phyloP scores from a whole-genome alignment of 2,888 invertebrate species.

The Hemithea aestivaria region DNA sequence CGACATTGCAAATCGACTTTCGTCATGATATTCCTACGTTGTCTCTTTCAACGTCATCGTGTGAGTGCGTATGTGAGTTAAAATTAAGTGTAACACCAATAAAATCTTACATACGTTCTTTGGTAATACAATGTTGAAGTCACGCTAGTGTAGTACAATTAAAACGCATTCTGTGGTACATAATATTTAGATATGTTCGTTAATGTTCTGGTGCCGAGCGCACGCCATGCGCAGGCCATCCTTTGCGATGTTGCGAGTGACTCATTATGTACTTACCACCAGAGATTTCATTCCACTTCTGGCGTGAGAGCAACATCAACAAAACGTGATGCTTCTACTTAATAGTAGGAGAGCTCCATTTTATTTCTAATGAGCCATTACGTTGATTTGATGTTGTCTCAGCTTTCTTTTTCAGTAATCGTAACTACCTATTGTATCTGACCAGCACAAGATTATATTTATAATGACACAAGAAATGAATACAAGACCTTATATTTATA shows the following conservation, averaged over 20 bases:
- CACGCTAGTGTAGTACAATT: slow-evolving; percentile 21
- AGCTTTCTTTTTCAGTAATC: slow-evolving; percentile 44
- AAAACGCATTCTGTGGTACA: slow-evolving; percentile 3
- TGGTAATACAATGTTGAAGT: slow-evolving; percentile 14
- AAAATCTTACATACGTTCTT: slow-evolving; percentile 16
- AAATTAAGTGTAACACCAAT: slow-evolving; percentile 41
- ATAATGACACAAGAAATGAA: too few species aligned
- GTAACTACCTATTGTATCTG: slow-evolving; percentile 1
- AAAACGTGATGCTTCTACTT: slow-evolving; percentile 48
- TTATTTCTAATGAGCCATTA: slow-evolving; percentile 46
- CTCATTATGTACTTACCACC: slow-evolving; percentile 25
- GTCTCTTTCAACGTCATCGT: slow-evolving; percentile 47
- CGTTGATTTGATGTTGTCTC: slow-evolving; percentile 37
- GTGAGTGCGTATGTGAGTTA: slow-evolving; percentile 33
- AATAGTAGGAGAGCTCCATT: slow-evolving; percentile 42
- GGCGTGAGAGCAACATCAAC: slow-evolving; percentile 49
- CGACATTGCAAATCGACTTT: slow-evolving; percentile 28
- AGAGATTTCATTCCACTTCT: slow-evolving; percentile 22
- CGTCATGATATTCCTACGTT: slow-evolving; percentile 48
- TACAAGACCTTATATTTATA: too few species aligned
- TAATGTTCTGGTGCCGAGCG: slow-evolving; percentile 13
- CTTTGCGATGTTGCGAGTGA: slow-evolving; percentile 17
- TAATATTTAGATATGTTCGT: slow-evolving; percentile 13
- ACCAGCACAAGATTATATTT: background rate
- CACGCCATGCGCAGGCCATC: slow-evolving; percentile 18